Evolutionary conservation across 2,888 invertebrate species (phyloP).

Genomic region (Drosophila macrothrix): DNA sequence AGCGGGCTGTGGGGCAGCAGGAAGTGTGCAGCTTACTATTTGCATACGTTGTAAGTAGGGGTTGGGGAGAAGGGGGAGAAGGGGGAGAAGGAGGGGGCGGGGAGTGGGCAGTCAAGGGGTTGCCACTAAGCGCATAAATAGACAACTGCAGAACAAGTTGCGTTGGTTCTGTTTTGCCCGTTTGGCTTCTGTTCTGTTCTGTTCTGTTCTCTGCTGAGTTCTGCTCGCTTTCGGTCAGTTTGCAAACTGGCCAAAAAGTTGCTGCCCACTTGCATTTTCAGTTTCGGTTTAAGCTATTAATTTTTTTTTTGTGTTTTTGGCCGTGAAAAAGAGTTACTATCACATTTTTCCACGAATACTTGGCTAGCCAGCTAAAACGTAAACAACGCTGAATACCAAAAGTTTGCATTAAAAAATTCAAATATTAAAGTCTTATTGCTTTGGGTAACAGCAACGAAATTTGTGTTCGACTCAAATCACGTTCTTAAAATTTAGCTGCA

Average conservation of each 20-base stretch:
- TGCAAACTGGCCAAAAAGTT: constrained; percentile 32
- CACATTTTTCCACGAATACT: neutral
- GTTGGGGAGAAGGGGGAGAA: rapidly evolving
- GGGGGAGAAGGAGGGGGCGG: no score
- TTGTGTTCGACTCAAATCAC: neutral
- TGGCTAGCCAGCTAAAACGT: neutral
- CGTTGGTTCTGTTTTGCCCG: constrained; percentile 14
- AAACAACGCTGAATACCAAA: neutral
- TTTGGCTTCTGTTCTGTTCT: constrained; percentile 2
- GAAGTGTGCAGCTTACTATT: constrained; percentile 61
- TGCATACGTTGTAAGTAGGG: constrained; percentile 51
- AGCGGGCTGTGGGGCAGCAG: constrained; percentile 16
- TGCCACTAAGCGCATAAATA: constrained; percentile 73
- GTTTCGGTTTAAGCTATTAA: constrained; percentile 25
- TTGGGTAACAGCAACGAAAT: neutral
- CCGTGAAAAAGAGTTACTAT: constrained; percentile 44
- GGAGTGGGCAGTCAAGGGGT: neutral
- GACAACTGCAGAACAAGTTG: constrained; percentile 73
- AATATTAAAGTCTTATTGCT: neutral
- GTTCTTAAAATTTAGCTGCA: neutral
- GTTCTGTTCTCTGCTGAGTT: constrained; percentile 17
- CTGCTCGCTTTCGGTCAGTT: constrained; percentile 28
- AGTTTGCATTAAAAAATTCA: neutral
- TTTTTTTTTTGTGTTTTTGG: constrained; percentile 25
- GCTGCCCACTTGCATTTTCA: constrained; percentile 46